Percentiles rank a stretch among this genome's conserved stretches.
phyloP scores from a whole-genome alignment of 2,113 vertebrate genomes.

The Phoenicopterus ruber region DNA sequence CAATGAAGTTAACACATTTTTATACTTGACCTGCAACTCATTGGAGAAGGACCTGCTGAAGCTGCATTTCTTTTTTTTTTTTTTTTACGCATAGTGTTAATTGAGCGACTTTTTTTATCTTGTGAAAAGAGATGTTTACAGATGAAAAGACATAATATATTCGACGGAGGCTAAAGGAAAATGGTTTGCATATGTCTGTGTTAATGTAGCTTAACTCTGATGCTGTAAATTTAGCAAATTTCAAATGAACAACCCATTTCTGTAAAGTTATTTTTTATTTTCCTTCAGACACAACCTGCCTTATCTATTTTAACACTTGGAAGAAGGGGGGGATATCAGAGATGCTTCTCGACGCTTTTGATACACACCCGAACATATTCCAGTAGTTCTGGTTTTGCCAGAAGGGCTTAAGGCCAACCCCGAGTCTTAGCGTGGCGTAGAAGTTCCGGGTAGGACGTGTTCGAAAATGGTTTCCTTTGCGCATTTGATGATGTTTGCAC shows the following conservation, averaged over 20 bases:
- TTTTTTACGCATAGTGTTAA: slow-evolving; percentile 57
- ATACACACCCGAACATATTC: slow-evolving; percentile 36
- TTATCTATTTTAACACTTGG: slow-evolving; percentile 41
- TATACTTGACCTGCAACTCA: neutral
- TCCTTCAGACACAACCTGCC: slow-evolving; percentile 61
- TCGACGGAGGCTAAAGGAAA: slow-evolving; percentile 40
- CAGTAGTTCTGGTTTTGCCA: slow-evolving; percentile 22
- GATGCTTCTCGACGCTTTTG: neutral
- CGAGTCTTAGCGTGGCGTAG: neutral
- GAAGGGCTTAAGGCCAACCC: neutral
- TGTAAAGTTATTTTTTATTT: slow-evolving; percentile 15
- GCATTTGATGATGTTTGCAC: slow-evolving; percentile 64
- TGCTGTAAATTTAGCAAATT: slow-evolving; percentile 56
- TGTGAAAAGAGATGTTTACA: slow-evolving; percentile 73
- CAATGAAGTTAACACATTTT: neutral
- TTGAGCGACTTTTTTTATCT: slow-evolving; percentile 60
- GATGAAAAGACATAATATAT: slow-evolving; percentile 68
- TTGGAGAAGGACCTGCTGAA: slow-evolving; percentile 43
- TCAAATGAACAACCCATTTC: slow-evolving; percentile 50
- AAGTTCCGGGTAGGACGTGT: neutral
- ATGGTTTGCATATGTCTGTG: slow-evolving; percentile 37
- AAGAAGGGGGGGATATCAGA: neutral
- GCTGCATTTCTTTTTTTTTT: neutral
- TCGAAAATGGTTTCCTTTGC: neutral
- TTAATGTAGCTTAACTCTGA: slow-evolving; percentile 40